Percentiles rank a stretch among this genome's conserved stretches.
Evolutionary conservation across 2,797 vertebrate genomes (phyloP).

Genomic region (Artibeus jamaicensis): DNA sequence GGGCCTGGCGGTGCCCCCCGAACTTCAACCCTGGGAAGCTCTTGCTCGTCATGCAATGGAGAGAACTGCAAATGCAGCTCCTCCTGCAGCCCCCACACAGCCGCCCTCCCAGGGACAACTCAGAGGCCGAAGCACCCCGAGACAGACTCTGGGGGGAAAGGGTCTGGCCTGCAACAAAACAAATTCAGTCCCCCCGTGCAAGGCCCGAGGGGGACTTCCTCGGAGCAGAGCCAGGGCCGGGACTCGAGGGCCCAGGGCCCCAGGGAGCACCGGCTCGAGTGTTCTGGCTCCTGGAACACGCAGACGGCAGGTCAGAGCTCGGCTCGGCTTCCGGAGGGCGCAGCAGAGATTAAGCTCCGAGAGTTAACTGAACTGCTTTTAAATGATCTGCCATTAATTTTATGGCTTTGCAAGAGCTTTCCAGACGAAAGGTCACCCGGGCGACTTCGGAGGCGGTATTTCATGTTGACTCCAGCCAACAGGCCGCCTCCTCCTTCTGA

Average conservation of each 20-base stretch:
- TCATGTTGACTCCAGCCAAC: constrained; percentile 53
- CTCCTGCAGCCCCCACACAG: rapidly evolving
- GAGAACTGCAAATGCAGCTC: rapidly evolving
- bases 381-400: constrained; percentile 69
- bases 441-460: constrained; percentile 37
- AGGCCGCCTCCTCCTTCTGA: constrained; percentile 18
- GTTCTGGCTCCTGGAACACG: constrained; percentile 38
- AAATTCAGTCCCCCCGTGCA: background rate
- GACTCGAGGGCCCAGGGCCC: background rate
- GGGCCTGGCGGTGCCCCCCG: rapidly evolving
- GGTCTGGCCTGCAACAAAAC: background rate
- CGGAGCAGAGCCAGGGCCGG: background rate
- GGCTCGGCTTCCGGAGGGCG: constrained; percentile 37
- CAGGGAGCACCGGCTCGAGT: background rate
- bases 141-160: background rate
- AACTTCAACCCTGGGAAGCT: background rate
- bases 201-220: constrained; percentile 42
- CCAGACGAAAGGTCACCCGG: constrained; percentile 22
- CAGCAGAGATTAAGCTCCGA: constrained; percentile 61
- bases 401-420: constrained; percentile 65
- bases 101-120: background rate
- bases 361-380: constrained; percentile 67
- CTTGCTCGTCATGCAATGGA: background rate
- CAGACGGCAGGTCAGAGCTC: constrained; percentile 30
- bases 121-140: background rate